Evolutionary conservation across 2,113 vertebrate genomes (phyloP), one percentile per base, ranked within the genome.

Genomic region (Phainopepla nitens): DNA sequence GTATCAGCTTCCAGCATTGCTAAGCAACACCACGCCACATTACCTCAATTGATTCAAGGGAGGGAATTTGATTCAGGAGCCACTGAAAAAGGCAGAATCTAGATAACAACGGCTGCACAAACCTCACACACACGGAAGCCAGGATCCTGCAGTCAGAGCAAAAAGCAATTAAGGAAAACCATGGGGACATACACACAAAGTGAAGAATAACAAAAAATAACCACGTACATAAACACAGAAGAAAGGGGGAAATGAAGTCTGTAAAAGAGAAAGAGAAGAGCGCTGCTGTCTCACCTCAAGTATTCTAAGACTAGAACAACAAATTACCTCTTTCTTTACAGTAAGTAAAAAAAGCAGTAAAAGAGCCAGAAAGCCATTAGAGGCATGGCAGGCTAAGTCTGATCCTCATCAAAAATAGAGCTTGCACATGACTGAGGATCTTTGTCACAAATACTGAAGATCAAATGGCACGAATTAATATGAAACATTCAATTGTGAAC

Each of bases 1-100:
- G 70, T 69, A 95, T 82, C 79, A 87, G 89, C 86, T 95, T 56
- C 82, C 45, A 2, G 58, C 88, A 97, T 93, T 96, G 95, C 97
- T 97, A 97, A 94, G 95, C 96, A 97, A 96, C 88, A 68, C 76
- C 70, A 83, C 17, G 49, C 85, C 96, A 89, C 90, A 90, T 92
- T 92, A 85, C 54, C 93, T 94, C 61, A 66, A 56, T 50, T 35
- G 70, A 90, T 93, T 96, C 81, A 60, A 49, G 92, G 79, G 21
- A 96, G 61, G 87, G 71, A 96, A 96, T 76, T 29, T 89, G 86
- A 84, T 45, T 76, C 13, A 77, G 69, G 95, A 91, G 80, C 70
- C 71, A 44, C 15, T 68, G 76, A 35, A 93, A 92, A 90, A 82
- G 61, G 73, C n/a, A 87, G 89, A 75, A 93, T 62, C 47, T 62